Conservation (phyloP, 2,113 vertebrate species). For the Typhlomys cinereus region DNA sequence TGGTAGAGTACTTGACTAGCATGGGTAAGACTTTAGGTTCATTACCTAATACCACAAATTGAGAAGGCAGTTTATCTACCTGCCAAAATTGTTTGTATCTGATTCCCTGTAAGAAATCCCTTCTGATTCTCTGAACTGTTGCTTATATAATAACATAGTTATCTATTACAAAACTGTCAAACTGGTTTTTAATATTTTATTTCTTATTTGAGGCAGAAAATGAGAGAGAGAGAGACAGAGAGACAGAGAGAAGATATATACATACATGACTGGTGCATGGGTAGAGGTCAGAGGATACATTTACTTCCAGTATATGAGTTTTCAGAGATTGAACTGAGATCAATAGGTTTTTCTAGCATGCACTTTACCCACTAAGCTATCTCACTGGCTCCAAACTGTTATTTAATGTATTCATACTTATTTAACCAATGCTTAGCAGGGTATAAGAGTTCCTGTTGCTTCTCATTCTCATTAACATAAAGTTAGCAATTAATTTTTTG, state of each 20-base stretch:
- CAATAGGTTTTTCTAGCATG: too few species aligned
- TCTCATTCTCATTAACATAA: background rate
- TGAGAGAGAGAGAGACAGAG: too few species aligned
- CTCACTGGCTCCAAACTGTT: background rate
- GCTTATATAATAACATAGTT: background rate
- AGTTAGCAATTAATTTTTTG: background rate
- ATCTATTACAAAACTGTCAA: background rate
- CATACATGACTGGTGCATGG: too few species aligned
- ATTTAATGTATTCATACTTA: background rate
- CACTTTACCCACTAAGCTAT: too few species aligned
- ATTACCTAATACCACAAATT: background rate
- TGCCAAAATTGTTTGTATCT: background rate
- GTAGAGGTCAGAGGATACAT: too few species aligned
- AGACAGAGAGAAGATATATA: too few species aligned
- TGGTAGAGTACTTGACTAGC: background rate
- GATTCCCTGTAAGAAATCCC: background rate
- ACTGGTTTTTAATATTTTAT: background rate
- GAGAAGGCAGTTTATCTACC: background rate
- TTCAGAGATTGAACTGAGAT: too few species aligned
- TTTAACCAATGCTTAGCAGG: conserved; percentile 3
- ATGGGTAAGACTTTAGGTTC: background rate
- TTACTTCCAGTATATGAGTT: too few species aligned
- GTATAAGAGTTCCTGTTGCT: background rate
- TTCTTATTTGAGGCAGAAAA: background rate
- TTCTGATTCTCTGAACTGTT: background rate